These are phyloP conservation scores for Regulus satrapa DNA, from an alignment of 2,113 vertebrate genomes.

Conservation along the genomic window DNA sequence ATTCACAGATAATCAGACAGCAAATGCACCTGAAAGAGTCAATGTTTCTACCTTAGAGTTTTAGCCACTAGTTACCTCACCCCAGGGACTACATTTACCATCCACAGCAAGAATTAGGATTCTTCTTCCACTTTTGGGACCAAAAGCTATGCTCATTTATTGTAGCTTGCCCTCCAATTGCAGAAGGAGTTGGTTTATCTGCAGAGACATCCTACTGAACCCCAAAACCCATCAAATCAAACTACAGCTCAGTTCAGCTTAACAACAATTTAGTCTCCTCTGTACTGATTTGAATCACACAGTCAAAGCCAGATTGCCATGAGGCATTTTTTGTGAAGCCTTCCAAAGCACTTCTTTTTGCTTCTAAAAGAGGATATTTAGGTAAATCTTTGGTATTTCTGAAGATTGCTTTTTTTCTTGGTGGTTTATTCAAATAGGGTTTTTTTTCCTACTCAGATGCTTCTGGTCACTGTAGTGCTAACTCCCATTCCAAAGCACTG, in stretches of 20 bases:
- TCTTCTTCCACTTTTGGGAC: background rate
- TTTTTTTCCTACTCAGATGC: background rate
- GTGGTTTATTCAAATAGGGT: background rate
- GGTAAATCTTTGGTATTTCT: background rate
- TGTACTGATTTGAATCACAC: background rate
- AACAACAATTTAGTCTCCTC: background rate
- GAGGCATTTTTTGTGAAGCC: background rate
- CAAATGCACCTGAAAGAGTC: background rate
- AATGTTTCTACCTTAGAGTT: background rate
- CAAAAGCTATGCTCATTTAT: background rate
- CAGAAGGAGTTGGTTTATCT: background rate
- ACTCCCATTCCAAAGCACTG: background rate
- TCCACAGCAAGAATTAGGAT: background rate
- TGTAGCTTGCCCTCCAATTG: fast-evolving
- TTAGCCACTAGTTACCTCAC: background rate
- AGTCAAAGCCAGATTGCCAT: background rate
- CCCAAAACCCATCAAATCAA: background rate
- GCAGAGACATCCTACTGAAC: fast-evolving
- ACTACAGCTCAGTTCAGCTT: background rate
- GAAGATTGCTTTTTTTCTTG: background rate
- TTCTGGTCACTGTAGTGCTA: background rate
- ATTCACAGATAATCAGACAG: background rate
- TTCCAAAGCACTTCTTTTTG: background rate
- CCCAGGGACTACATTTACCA: background rate
- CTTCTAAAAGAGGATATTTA: background rate